phyloP scores from a whole-genome alignment of 2,888 invertebrate species.

The Mycalesis mineus region DNA sequence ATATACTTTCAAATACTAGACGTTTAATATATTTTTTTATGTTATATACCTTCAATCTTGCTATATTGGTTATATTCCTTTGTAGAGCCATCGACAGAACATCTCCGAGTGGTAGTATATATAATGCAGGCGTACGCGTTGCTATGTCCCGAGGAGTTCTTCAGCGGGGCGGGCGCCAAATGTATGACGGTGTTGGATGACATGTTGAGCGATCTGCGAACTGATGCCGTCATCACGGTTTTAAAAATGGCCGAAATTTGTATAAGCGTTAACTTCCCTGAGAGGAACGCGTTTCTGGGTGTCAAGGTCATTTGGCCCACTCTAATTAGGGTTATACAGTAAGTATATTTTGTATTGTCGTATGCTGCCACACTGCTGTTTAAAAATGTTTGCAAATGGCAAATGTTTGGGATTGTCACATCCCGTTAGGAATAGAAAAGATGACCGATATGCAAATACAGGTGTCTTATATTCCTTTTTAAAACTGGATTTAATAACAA shows the following conservation, averaged over 20 bases:
- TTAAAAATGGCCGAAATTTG: constrained; percentile 82
- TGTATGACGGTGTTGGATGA: constrained; percentile 84
- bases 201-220: constrained; percentile 86
- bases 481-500: too few species aligned
- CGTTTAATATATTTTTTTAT: too few species aligned
- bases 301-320: constrained; percentile 73
- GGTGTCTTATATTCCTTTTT: too few species aligned
- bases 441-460: too few species aligned
- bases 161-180: constrained; percentile 83
- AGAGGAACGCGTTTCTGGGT: constrained; percentile 85
- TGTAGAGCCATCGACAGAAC: constrained; percentile 89
- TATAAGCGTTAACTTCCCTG: constrained; percentile 83
- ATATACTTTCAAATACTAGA: too few species aligned
- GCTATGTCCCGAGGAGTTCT: constrained; percentile 86
- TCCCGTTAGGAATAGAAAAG: too few species aligned
- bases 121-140: constrained; percentile 91
- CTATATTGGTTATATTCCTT: constrained; percentile 28
- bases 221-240: constrained; percentile 79
- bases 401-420: too few species aligned
- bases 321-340: constrained; percentile 62
- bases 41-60: too few species aligned
- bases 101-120: constrained; percentile 86
- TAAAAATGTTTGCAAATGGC: too few species aligned
- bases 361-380: background rate
- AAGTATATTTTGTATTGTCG: constrained; percentile 38